Evolutionary conservation across 64 coral and sea anemone genomes (phyloP).

Genomic region (Trachythela sp.): DNA sequence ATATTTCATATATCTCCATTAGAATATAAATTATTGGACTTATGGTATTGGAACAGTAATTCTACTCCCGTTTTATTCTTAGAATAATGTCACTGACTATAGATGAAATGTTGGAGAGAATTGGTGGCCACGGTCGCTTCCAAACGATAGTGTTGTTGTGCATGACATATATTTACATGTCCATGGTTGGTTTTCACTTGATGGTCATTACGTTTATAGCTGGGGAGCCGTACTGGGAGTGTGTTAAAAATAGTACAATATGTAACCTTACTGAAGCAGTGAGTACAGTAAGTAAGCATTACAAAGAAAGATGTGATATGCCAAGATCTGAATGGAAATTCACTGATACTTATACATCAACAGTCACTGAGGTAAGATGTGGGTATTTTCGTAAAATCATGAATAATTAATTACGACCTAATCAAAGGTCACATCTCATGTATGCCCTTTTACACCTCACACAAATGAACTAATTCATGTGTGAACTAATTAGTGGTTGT

Average conservation of each 20-base stretch:
- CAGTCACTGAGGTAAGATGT: constrained; percentile 41
- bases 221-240: constrained; percentile 42
- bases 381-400: background rate
- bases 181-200: constrained; percentile 31
- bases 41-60: no score
- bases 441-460: background rate
- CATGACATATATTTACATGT: background rate
- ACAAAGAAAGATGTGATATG: constrained; percentile 37
- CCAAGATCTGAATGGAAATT: constrained; percentile 31
- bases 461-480: background rate
- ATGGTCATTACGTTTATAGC: constrained; percentile 49
- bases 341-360: constrained; percentile 25
- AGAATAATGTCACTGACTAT: background rate
- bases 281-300: background rate
- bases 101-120: background rate
- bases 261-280: constrained; percentile 47
- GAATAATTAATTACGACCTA: no score
- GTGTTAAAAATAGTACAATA: constrained; percentile 48
- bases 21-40: no score
- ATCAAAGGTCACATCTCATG: no score
- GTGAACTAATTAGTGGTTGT: no score
- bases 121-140: constrained; percentile 5
- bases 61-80: no score
- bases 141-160: background rate
- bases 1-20: no score